Conservation (phyloP, 2,797 vertebrate genomes). For the Clarias pachynema region DNA sequence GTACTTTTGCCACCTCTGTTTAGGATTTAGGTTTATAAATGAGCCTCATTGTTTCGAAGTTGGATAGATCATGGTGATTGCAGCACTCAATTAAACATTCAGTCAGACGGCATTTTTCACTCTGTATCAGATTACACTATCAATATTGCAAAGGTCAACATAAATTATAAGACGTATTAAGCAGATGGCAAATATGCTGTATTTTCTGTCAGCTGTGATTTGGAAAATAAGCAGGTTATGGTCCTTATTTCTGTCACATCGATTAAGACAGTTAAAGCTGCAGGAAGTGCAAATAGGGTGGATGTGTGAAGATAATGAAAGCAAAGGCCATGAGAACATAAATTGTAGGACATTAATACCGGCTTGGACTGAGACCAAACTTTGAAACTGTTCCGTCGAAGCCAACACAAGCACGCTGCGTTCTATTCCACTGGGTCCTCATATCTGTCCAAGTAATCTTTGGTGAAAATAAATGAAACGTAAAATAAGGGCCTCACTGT, state of each 20-base stretch:
- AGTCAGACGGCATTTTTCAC: slow-evolving; percentile 22
- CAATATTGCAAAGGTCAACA: slow-evolving; percentile 24
- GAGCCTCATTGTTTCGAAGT: background rate
- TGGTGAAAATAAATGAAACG: slow-evolving; percentile 40
- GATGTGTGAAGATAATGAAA: slow-evolving; percentile 26
- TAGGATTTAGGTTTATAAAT: background rate
- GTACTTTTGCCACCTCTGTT: too few species aligned
- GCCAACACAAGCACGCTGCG: slow-evolving; percentile 37
- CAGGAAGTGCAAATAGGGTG: background rate
- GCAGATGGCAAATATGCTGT: background rate
- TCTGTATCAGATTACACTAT: slow-evolving; percentile 9
- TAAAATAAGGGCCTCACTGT: slow-evolving; percentile 38
- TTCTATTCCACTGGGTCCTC: slow-evolving; percentile 41
- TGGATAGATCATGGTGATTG: background rate
- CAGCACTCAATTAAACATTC: slow-evolving; percentile 5
- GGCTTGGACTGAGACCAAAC: slow-evolving; percentile 49
- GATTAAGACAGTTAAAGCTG: background rate
- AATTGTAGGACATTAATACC: slow-evolving; percentile 67
- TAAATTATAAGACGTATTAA: slow-evolving; percentile 4
- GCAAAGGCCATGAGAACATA: slow-evolving; percentile 48
- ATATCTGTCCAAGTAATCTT: slow-evolving; percentile 48
- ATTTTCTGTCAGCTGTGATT: background rate
- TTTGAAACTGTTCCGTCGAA: slow-evolving; percentile 35
- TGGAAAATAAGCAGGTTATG: background rate
- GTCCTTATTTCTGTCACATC: background rate